phyloP scores from a whole-genome alignment of 2,888 invertebrate genomes.

The Merodon equestris region DNA sequence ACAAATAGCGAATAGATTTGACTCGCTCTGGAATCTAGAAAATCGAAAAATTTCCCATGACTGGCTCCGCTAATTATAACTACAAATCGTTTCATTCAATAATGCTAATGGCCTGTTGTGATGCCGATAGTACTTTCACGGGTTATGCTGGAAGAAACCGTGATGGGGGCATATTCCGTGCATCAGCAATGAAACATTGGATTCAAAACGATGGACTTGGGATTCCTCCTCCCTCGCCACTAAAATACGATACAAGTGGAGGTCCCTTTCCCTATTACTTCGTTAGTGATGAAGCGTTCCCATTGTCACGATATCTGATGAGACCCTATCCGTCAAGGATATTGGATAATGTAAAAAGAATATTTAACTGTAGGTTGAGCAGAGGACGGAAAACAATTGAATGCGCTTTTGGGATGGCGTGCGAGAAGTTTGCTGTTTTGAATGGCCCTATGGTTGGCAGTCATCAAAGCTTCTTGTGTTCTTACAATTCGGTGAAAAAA shows the following conservation, averaged over 20 bases:
- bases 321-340: constrained; percentile 15
- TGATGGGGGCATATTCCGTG: constrained; percentile 3
- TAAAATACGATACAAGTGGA: constrained; percentile 14
- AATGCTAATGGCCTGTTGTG: constrained; percentile 3
- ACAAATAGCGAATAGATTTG: constrained; percentile 1
- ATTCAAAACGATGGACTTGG: constrained; percentile 4
- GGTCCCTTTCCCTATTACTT: constrained; percentile 18
- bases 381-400: constrained; percentile 18
- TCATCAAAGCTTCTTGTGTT: constrained; percentile 19
- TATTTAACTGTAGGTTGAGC: constrained; percentile 19
- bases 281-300: constrained; percentile 5
- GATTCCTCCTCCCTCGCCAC: constrained; percentile 2
- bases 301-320: constrained; percentile 10
- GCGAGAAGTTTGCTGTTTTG: constrained; percentile 17
- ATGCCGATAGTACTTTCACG: constrained; percentile 8
- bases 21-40: constrained; percentile 2
- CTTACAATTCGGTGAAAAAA: constrained; percentile 11
- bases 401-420: constrained; percentile 7
- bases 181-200: constrained; percentile 5
- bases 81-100: constrained; percentile 7
- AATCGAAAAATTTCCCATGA: too few relatives aligned
- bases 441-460: constrained; percentile 15
- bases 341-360: constrained; percentile 12
- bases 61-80: not conserved
- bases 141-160: constrained; percentile 9